Conservation (phyloP, 2,797 vertebrate species). For the Todus mexicanus region DNA sequence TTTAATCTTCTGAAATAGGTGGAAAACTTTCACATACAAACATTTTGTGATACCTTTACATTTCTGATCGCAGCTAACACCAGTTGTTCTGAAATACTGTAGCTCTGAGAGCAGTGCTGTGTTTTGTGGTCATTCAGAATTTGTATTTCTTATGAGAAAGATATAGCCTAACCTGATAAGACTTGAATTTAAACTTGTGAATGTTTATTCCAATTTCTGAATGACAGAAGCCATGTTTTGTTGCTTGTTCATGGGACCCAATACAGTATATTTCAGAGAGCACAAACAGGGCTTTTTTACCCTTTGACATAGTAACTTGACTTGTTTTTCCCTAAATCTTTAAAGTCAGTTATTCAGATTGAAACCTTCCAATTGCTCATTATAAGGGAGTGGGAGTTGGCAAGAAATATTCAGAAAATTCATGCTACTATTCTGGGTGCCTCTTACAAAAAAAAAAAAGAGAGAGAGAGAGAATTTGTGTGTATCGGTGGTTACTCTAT, state of each 20-base stretch:
- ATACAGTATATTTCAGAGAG: not conserved
- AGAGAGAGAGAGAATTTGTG: not conserved
- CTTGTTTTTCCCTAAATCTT: conserved; percentile 45
- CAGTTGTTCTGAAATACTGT: not conserved
- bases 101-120: not conserved
- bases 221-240: not conserved
- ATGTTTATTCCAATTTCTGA: not conserved
- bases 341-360: not conserved
- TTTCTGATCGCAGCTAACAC: not conserved
- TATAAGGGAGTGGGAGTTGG: conserved; percentile 32
- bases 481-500: not conserved
- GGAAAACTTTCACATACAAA: not conserved
- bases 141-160: not conserved
- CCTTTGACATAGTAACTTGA: not conserved
- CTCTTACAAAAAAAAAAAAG: not conserved
- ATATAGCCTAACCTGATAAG: not conserved
- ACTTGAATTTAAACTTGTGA: not conserved
- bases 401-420: conserved; percentile 18
- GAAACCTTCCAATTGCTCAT: conserved; percentile 45
- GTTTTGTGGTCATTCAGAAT: not conserved
- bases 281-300: not conserved
- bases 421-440: not conserved
- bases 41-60: not conserved
- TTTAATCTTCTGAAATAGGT: not conserved
- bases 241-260: not conserved